Evolutionary conservation across 2,113 vertebrate genomes (phyloP), one percentile per base, ranked within the genome.

Genomic region (Boulengeromyrus knoepffleri): DNA sequence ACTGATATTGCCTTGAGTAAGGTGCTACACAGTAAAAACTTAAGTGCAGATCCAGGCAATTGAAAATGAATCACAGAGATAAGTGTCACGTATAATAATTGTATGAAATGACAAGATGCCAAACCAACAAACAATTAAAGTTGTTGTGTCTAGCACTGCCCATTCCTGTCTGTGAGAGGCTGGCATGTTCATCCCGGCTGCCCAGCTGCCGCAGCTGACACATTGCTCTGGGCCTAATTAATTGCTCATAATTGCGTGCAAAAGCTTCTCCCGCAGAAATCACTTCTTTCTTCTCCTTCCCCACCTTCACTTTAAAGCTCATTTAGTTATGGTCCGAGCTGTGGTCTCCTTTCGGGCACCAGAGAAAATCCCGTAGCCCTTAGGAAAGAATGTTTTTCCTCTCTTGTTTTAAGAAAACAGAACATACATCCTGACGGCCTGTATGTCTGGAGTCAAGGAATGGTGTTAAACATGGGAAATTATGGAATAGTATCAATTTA

Each of bases 191-290:
- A 19, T 7, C 31, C n/a, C 8, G 49, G 31, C 47, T 39, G 27
- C 50, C 13, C 85, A 42, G 49, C 31, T 87, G 49, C 15, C 3
- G 2, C n/a, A 8, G 27, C 85, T 53, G 85, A 56, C 50, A 56
- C 15, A 10, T 21, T n/a, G 85, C 85, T 87, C 15, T n/a, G n/a
- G 50, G 85, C 85, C 50, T 87, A 87, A 87, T 87, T 52, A 87
- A 87, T 56, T 53, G 85, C 85, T 56, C 31, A 56, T 87, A 42
- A 87, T 87, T 5, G n/a, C 50, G 0, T 27, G 49, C 24, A 56
- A 87, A 39, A 87, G 49, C 85, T 87, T 53, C 85, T 21, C 50
- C 85, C 3, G 19, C 46, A 87, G 50, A 3, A 31, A 56, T 5
- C 1, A 3, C 3, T 36, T 87, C 45, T 47, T 47, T 47, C 42